Conservation (phyloP, 2,888 invertebrate genomes). For the Mesorhabditis sp. region DNA sequence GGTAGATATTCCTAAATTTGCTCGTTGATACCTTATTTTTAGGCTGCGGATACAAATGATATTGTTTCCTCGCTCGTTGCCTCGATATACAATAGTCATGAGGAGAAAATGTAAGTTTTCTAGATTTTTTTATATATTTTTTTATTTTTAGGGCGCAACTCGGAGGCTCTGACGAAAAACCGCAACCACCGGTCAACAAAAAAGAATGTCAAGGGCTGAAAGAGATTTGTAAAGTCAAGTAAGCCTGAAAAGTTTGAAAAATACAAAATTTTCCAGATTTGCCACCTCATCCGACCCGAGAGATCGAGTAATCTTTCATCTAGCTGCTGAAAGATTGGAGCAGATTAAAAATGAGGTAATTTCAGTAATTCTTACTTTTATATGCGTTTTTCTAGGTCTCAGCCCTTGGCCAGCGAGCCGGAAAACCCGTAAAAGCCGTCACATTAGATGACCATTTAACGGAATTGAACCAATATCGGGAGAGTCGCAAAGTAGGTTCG, state of each 20-base stretch:
- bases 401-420: neutral
- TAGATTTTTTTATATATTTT: too few species aligned
- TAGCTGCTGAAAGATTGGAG: neutral
- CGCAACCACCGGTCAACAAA: neutral
- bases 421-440: neutral
- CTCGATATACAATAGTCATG: neutral
- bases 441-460: neutral
- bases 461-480: neutral
- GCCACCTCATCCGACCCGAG: neutral
- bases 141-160: too few species aligned
- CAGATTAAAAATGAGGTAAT: neutral
- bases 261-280: neutral
- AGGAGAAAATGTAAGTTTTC: neutral
- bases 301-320: neutral
- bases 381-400: neutral
- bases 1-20: neutral
- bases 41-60: neutral
- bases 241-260: neutral
- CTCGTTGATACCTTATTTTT: neutral
- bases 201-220: neutral
- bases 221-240: neutral
- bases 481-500: conserved; percentile 2
- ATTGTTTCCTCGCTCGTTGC: conserved; percentile 6
- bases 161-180: too few species aligned
- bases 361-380: neutral